Percentiles rank a stretch among this genome's conserved stretches.
Evolutionary conservation across 2,797 vertebrate genomes (phyloP).

Genomic region (Sebastes oblongus): DNA sequence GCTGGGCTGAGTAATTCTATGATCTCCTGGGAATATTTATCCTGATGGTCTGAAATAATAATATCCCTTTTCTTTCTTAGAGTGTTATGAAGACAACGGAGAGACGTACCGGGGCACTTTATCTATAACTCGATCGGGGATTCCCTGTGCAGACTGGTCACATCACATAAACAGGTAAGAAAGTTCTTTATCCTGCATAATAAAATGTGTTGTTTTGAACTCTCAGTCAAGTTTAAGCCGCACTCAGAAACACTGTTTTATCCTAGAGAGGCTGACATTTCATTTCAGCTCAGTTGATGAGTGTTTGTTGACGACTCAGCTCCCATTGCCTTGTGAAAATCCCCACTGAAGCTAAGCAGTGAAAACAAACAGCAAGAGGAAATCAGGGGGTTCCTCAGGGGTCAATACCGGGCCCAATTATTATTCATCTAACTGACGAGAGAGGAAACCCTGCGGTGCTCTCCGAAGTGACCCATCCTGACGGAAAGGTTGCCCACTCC

Average conservation of each 20-base stretch:
- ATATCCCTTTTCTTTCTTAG: slow-evolving; percentile 75
- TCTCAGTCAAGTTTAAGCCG: neutral
- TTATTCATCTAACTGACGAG: slow-evolving; percentile 77
- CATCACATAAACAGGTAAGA: slow-evolving; percentile 86
- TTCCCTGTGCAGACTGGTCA: slow-evolving; percentile 93
- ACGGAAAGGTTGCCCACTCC: slow-evolving; percentile 41
- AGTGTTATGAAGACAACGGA: slow-evolving; percentile 92
- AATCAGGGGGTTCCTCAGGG: slow-evolving; percentile 66
- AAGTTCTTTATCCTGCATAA: neutral
- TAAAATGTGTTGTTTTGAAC: neutral
- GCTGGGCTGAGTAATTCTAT: slow-evolving; percentile 1
- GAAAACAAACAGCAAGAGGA: slow-evolving; percentile 77
- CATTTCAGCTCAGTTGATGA: slow-evolving; percentile 45
- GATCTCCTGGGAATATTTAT: neutral
- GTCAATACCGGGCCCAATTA: slow-evolving; percentile 68
- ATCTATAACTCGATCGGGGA: slow-evolving; percentile 91
- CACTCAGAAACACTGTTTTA: slow-evolving; percentile 10
- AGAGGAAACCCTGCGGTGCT: slow-evolving; percentile 64
- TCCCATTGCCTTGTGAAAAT: slow-evolving; percentile 60
- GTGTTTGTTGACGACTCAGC: slow-evolving; percentile 66
- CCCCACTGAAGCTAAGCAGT: slow-evolving; percentile 63
- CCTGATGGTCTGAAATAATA: slow-evolving; percentile 37
- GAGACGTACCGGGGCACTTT: slow-evolving; percentile 89
- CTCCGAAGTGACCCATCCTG: slow-evolving; percentile 53
- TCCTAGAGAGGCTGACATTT: slow-evolving; percentile 44